A percentile compares a stretch with the other conserved stretches of the same genome.
Conservation (phyloP, 2,797 vertebrate genomes). For the Neoniphon sammara region DNA sequence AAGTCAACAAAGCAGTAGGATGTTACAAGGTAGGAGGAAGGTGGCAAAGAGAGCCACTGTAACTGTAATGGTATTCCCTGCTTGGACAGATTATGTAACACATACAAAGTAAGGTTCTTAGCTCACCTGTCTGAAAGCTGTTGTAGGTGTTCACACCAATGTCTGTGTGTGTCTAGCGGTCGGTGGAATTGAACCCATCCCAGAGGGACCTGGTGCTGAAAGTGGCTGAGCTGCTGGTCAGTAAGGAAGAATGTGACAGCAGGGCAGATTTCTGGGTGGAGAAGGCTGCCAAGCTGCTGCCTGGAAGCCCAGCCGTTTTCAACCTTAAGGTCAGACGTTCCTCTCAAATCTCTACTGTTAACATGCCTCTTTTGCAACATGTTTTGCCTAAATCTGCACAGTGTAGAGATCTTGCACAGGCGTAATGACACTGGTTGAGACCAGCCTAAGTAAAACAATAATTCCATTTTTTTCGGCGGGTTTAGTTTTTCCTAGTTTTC, state of each 20-base stretch:
- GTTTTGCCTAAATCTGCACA: too few species aligned
- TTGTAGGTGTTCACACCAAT: neutral
- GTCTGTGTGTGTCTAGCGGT: slow-evolving; percentile 84
- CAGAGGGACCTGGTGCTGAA: slow-evolving; percentile 96
- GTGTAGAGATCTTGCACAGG: too few species aligned
- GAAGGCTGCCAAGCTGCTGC: slow-evolving; percentile 91
- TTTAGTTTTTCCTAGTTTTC: too few species aligned
- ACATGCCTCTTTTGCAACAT: neutral
- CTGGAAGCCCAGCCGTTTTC: slow-evolving; percentile 90
- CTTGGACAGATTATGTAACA: too few species aligned
- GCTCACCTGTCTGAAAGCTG: neutral
- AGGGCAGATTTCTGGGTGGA: slow-evolving; percentile 96
- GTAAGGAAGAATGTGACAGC: slow-evolving; percentile 87
- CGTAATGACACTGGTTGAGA: too few species aligned
- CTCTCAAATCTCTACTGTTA: neutral
- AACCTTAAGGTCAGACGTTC: slow-evolving; percentile 88
- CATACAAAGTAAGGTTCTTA: too few species aligned
- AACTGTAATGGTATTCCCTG: neutral
- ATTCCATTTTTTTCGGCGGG: too few species aligned
- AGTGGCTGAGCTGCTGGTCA: slow-evolving; percentile 94
- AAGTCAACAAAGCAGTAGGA: slow-evolving; percentile 91
- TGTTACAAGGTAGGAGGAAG: slow-evolving; percentile 90
- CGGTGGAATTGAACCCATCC: slow-evolving; percentile 93
- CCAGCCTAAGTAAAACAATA: too few species aligned
- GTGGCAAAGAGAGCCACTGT: neutral